Percentiles rank a stretch among this genome's conserved stretches.
These are phyloP conservation scores for Aselliscus stoliczkanus DNA, from an alignment of 2,797 vertebrate genomes.

Conservation along the genomic window DNA sequence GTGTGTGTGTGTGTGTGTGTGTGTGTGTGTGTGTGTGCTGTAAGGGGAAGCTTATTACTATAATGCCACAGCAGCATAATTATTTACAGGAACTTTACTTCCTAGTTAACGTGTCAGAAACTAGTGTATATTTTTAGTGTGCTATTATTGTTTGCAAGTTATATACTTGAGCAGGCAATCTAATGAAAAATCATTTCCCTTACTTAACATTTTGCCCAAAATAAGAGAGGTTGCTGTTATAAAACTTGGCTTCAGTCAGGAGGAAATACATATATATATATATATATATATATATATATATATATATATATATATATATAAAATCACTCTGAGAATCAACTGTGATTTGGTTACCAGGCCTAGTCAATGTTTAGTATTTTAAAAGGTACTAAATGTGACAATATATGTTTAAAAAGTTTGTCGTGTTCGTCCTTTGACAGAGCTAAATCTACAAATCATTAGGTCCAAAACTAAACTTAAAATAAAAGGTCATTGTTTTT, in stretches of 20 bases:
- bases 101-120: neutral
- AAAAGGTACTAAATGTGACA: neutral
- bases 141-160: neutral
- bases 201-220: neutral
- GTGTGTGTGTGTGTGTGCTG: too few species aligned
- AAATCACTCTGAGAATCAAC: neutral
- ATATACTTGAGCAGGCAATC: neutral
- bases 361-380: neutral
- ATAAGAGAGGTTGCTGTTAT: neutral
- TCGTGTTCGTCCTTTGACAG: neutral
- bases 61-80: neutral
- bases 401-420: neutral
- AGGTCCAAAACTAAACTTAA: conserved; percentile 29
- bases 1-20: neutral
- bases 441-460: neutral
- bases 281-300: too few species aligned
- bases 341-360: neutral
- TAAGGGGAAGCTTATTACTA: neutral
- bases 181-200: neutral
- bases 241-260: neutral
- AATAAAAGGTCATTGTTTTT: conserved; percentile 63
- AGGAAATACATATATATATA: too few species aligned
- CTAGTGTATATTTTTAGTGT: neutral
- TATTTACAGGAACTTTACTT: neutral
- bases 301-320: neutral